Conservation (phyloP, 2,888 invertebrate species). For the Pogonocherus hispidulus region DNA sequence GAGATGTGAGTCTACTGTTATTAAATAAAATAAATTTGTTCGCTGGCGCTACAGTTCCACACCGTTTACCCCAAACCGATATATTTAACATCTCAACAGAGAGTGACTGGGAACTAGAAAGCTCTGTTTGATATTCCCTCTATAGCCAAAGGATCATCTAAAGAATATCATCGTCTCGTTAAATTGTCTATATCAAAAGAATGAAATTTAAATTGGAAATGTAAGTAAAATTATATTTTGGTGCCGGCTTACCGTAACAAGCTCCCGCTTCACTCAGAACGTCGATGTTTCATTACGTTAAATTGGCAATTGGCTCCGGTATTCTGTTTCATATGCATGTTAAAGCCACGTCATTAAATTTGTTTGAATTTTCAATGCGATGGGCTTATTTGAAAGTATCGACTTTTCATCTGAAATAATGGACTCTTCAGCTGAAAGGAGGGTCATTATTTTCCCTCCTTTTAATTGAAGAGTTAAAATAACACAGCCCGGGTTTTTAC, state of each 20-base stretch:
- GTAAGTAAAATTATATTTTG: constrained; percentile 42
- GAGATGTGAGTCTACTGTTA: too few relatives aligned
- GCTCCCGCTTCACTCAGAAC: constrained; percentile 17
- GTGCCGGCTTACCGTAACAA: constrained; percentile 23
- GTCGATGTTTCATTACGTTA: constrained; percentile 30
- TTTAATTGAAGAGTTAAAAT: not conserved
- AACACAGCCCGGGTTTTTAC: too few relatives aligned
- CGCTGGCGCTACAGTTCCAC: constrained; percentile 3
- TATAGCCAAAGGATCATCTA: constrained; percentile 23
- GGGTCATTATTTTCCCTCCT: not conserved
- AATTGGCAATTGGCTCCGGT: constrained; percentile 29
- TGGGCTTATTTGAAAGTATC: constrained; percentile 8
- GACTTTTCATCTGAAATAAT: constrained; percentile 6
- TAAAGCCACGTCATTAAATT: constrained; percentile 17
- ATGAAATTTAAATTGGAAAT: constrained; percentile 48
- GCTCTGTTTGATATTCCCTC: constrained; percentile 36
- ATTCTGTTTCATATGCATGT: constrained; percentile 25
- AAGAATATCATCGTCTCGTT: constrained; percentile 46
- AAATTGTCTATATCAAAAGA: constrained; percentile 47
- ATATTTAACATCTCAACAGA: constrained; percentile 34
- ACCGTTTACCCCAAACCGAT: constrained; percentile 16
- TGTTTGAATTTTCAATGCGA: constrained; percentile 18
- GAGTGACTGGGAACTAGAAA: constrained; percentile 31
- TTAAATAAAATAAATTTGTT: not conserved
- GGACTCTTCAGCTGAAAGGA: not conserved